phyloP scores from a whole-genome alignment of 1,140 invertebrate species.

The Hormaphis cornu region DNA sequence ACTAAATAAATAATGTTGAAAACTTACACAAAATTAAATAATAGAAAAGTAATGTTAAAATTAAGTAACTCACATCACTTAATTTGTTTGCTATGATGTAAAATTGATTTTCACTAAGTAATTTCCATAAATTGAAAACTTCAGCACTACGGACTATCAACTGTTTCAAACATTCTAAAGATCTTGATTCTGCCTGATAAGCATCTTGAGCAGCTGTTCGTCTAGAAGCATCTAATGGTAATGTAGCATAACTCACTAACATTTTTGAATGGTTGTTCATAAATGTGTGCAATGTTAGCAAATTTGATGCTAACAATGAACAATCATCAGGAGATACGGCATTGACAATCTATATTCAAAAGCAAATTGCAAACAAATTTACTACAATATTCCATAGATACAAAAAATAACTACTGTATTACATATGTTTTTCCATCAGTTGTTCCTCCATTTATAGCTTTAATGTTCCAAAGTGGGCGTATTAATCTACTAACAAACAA shows the following conservation, averaged over 20 bases:
- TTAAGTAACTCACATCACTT: slow-evolving; percentile 44
- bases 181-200: slow-evolving; percentile 44
- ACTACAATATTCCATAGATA: slow-evolving; percentile 44
- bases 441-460: slow-evolving; percentile 1
- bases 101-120: slow-evolving; percentile 87
- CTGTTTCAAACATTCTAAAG: slow-evolving; percentile 63
- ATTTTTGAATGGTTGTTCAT: slow-evolving; percentile 30
- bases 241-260: neutral
- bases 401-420: slow-evolving; percentile 45
- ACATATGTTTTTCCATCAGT: slow-evolving; percentile 26
- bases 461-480: slow-evolving; percentile 66
- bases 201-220: neutral
- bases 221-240: neutral
- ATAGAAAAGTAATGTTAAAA: neutral
- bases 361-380: no score
- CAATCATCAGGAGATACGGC: slow-evolving; percentile 24
- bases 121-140: slow-evolving; percentile 86
- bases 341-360: slow-evolving; percentile 40
- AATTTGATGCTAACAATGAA: slow-evolving; percentile 26
- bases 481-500: slow-evolving; percentile 79
- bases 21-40: neutral
- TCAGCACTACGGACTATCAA: slow-evolving; percentile 76
- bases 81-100: slow-evolving; percentile 59
- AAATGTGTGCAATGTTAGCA: slow-evolving; percentile 22
- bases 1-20: no score